Base-by-base conservation (phyloP, 1,140 invertebrate species). In the Pogonus chalceus region DNA sequence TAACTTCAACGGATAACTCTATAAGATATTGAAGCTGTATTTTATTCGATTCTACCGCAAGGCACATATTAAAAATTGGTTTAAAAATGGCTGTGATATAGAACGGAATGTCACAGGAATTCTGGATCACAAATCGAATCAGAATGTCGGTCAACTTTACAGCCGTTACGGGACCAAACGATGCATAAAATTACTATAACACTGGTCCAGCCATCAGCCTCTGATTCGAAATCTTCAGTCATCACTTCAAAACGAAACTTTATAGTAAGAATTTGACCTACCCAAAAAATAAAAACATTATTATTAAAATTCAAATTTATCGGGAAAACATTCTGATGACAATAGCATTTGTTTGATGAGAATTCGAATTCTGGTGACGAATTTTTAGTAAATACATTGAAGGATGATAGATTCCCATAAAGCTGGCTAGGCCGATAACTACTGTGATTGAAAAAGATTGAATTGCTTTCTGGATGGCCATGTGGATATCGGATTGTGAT, bases 401-500 rank as follows among this genome's bases (percentile, higher is more conserved):
- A n/a, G 18, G 3, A 43, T 43, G 37, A 43, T 16, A 16, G 9
- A 43, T 16, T 7, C 18, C 18, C 37, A 4, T 31, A 31, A 31
- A 43, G 37, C 37, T 43, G 37, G 9, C 18, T 43, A 10, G 7
- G 9, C 18, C 18, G 37, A 43, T 43, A 43, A 43, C 37, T 43
- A 43, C 7, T 43, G 37, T 43, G 37, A 43, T 43, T 43, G 37
- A 43, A 43, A 43, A 43, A 43, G 37, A 43, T 43, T 43, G 37
- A 43, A 43, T 43, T 16, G 37, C 7, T 43, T 43, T 43, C 9
- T 43, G 18, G 37, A 43, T 43, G 37, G 37, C 37, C 37, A 43
- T 43, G 37, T 43, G 37, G 37, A 16, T 43, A 43, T 3, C 37
- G 37, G 37, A 43, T 43, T 4, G 37, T 43, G 37, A 43, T 43